Percentiles rank a stretch among this genome's conserved stretches.
These are phyloP conservation scores for Phengaris alcon DNA, from an alignment of 2,888 invertebrate species.

Conservation along the genomic window DNA sequence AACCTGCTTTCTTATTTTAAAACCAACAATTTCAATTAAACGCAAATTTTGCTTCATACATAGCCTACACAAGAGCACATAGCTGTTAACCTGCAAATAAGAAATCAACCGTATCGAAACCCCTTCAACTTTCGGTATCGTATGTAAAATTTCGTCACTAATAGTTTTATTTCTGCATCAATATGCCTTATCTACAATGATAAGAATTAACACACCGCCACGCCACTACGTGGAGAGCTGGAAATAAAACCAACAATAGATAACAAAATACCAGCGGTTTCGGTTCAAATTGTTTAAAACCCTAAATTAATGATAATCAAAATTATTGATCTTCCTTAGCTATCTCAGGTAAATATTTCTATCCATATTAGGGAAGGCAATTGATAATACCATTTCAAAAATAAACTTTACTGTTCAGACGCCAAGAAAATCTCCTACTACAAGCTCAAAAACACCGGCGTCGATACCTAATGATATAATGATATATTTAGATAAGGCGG, in stretches of 20 bases:
- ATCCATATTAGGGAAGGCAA: no score
- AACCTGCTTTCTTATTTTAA: neutral
- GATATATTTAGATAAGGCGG: neutral
- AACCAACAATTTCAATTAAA: neutral
- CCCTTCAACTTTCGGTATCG: no score
- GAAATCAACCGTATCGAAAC: no score
- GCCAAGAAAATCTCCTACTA: no score
- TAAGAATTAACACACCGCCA: neutral
- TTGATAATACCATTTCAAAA: no score
- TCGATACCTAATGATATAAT: neutral
- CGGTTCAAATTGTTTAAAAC: neutral
- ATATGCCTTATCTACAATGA: conserved; percentile 3
- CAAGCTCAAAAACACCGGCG: no score
- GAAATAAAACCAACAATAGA: neutral
- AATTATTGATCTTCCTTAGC: no score
- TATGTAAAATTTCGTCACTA: neutral
- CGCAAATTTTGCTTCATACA: no score
- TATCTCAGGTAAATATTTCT: no score
- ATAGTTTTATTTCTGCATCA: conserved; percentile 3
- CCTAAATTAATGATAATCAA: neutral
- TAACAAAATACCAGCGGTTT: neutral
- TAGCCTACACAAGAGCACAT: no score
- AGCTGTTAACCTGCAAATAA: no score
- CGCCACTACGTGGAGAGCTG: neutral
- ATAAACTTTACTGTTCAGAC: no score